Conservation (phyloP, 2,888 invertebrate genomes). For the Chesias legatella region DNA sequence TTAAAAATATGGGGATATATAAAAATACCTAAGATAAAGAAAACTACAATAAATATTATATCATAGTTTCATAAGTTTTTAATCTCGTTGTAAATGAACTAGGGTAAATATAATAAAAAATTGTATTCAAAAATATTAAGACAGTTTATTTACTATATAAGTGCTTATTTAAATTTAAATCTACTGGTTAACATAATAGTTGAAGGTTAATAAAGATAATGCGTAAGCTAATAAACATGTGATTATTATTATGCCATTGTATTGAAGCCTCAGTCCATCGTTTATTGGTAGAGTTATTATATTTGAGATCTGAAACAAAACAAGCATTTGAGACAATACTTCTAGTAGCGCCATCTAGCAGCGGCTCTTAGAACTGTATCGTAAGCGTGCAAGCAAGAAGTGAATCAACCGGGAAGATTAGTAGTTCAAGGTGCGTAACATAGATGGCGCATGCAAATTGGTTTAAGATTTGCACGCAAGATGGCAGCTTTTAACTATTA, state of each 20-base stretch:
- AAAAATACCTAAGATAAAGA: no score
- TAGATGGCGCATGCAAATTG: conserved; percentile 10
- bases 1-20: no score
- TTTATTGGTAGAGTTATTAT: conserved; percentile 54
- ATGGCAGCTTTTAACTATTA: conserved; percentile 3
- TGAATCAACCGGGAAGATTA: not conserved
- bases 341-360: conserved; percentile 31
- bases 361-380: not conserved
- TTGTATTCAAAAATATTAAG: no score
- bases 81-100: no score
- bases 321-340: not conserved
- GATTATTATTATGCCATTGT: conserved; percentile 20
- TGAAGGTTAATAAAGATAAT: conserved; percentile 10
- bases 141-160: no score
- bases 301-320: conserved; percentile 57
- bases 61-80: no score
- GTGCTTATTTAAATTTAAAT: not conserved
- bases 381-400: not conserved
- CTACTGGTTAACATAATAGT: not conserved
- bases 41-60: no score
- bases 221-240: conserved; percentile 20
- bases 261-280: conserved; percentile 21
- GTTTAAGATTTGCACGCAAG: not conserved
- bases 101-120: no score
- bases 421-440: conserved; percentile 1